These are phyloP conservation scores for Chelonus formosanus DNA, from an alignment of 2,888 invertebrate species.

Conservation along the genomic window DNA sequence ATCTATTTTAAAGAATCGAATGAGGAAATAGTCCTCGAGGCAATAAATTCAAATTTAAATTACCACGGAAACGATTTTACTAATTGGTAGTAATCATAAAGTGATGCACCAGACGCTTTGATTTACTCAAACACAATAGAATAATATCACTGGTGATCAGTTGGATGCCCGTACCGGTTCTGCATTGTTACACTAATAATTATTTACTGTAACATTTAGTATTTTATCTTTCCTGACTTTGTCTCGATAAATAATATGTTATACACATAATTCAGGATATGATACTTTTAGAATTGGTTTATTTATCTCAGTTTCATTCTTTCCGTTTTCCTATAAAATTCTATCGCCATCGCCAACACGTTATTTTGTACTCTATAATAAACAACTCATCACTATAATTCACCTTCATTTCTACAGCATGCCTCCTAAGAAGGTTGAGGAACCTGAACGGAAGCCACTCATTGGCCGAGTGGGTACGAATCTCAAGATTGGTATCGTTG, in stretches of 20 bases:
- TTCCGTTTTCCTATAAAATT: neutral
- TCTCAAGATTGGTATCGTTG: conserved; percentile 94
- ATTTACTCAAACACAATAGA: conserved; percentile 39
- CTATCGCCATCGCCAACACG: neutral
- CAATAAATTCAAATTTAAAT: conserved; percentile 32
- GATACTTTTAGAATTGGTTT: neutral
- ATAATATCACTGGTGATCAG: neutral
- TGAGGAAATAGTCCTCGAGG: conserved; percentile 12
- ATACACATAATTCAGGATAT: neutral
- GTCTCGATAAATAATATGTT: conserved; percentile 4
- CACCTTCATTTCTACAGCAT: conserved; percentile 60
- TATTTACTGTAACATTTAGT: neutral
- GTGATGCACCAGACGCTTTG: conserved; percentile 32
- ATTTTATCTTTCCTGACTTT: neutral
- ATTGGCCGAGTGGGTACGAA: conserved; percentile 97
- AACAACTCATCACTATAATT: conserved; percentile 20
- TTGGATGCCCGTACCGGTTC: neutral
- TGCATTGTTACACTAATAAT: neutral
- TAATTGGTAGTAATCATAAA: conserved; percentile 51
- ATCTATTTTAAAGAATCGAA: neutral
- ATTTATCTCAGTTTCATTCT: neutral
- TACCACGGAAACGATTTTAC: conserved; percentile 45
- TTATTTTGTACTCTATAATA: conserved; percentile 11
- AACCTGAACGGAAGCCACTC: conserved; percentile 86
- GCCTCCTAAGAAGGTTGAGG: conserved; percentile 91